phyloP scores from a whole-genome alignment of 2,113 vertebrate species.

The Festucalex cinctus region DNA sequence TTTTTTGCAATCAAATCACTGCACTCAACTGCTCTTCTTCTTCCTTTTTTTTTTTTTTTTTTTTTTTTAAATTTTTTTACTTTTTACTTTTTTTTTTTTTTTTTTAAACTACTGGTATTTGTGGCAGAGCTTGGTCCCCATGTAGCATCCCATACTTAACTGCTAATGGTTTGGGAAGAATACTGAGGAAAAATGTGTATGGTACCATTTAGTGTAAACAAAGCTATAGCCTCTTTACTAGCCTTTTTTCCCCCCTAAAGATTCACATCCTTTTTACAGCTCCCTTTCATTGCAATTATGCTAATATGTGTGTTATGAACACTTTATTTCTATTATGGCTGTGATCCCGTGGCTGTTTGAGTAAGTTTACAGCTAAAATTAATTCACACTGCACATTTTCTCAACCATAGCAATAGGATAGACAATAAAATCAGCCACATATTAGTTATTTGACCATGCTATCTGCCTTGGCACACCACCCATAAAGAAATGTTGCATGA shows the following conservation, averaged over 20 bases:
- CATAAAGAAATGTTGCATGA: constrained; percentile 10
- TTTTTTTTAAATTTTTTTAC: no score
- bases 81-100: no score
- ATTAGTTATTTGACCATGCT: constrained; percentile 12
- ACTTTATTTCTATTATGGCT: background rate
- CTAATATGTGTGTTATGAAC: background rate
- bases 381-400: background rate
- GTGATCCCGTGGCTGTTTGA: background rate
- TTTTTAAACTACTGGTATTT: no score
- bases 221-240: background rate
- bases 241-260: background rate
- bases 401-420: constrained; percentile 5
- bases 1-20: background rate
- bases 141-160: background rate
- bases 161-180: background rate
- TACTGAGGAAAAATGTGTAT: background rate
- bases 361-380: background rate
- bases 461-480: background rate
- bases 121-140: background rate
- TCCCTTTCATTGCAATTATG: background rate
- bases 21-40: no score
- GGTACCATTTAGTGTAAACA: background rate
- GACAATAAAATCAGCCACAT: background rate
- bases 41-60: no score
- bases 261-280: background rate